phyloP scores from a whole-genome alignment of 2,797 vertebrate species.

The Pseudochromis fuscus region DNA sequence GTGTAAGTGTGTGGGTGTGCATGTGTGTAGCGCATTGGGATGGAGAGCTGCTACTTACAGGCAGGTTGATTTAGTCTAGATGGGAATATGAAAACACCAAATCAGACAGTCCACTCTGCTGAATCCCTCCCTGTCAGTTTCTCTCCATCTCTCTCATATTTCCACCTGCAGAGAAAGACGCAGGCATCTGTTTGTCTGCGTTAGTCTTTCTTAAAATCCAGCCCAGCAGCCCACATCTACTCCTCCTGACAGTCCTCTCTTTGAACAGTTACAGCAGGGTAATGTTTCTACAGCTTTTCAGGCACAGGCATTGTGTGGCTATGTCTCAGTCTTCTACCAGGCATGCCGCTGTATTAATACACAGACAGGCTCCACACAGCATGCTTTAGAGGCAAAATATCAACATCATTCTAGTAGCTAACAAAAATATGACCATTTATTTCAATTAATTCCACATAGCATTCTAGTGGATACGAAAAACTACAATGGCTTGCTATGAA shows the following conservation, averaged over 20 bases:
- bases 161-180: slow-evolving; percentile 68
- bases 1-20: slow-evolving; percentile 48
- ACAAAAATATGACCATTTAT: slow-evolving; percentile 82
- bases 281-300: slow-evolving; percentile 84
- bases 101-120: slow-evolving; percentile 62
- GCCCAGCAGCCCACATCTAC: slow-evolving; percentile 73
- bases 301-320: slow-evolving; percentile 87
- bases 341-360: slow-evolving; percentile 84
- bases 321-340: slow-evolving; percentile 83
- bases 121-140: slow-evolving; percentile 51
- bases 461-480: slow-evolving; percentile 78
- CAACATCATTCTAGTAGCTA: slow-evolving; percentile 84
- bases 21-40: slow-evolving; percentile 51
- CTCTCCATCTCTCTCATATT: slow-evolving; percentile 66
- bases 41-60: slow-evolving; percentile 62
- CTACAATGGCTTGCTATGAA: slow-evolving; percentile 80
- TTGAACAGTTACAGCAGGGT: slow-evolving; percentile 81
- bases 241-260: slow-evolving; percentile 77
- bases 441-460: slow-evolving; percentile 76
- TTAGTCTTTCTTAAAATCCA: slow-evolving; percentile 67
- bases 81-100: slow-evolving; percentile 47
- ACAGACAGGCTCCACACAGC: slow-evolving; percentile 85
- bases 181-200: slow-evolving; percentile 66
- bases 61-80: slow-evolving; percentile 64
- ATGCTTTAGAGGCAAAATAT: slow-evolving; percentile 87